Evolutionary conservation across 30 jellyfish, hydroid and myxozoan species (phyloP).

Genomic region (Pelagia noctiluca): DNA sequence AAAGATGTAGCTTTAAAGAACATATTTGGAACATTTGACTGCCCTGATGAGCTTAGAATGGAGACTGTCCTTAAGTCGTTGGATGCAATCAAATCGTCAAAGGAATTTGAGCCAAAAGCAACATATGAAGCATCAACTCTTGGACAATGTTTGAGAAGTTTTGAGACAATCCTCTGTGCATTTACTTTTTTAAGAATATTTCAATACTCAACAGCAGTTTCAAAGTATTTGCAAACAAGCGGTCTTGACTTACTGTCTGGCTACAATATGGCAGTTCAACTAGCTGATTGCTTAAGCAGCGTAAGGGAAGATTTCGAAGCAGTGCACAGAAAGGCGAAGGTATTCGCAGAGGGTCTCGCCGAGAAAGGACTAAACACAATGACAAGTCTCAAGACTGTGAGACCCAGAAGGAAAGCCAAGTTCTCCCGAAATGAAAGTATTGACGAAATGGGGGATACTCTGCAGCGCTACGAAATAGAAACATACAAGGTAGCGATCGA

Average conservation of each 20-base stretch:
- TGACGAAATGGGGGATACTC: neutral
- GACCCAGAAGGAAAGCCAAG: neutral
- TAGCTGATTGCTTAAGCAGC: neutral
- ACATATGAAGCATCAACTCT: slow-evolving; percentile 3
- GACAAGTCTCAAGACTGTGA: neutral
- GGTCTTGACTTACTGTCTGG: neutral
- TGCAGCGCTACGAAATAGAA: neutral
- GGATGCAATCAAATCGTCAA: neutral
- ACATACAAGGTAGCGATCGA: neutral
- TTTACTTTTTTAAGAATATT: too few species aligned
- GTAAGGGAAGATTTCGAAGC: neutral
- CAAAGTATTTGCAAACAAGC: too few species aligned
- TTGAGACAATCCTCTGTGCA: slow-evolving; percentile 16
- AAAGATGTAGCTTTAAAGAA: neutral
- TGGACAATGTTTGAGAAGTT: neutral
- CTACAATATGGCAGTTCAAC: neutral
- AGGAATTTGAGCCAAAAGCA: slow-evolving; percentile 14
- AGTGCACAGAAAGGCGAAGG: neutral
- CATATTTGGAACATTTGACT: neutral
- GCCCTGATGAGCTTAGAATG: neutral
- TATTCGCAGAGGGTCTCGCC: neutral
- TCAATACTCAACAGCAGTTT: too few species aligned
- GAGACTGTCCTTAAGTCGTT: neutral
- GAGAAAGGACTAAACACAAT: neutral
- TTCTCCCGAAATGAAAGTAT: neutral